Conservation (phyloP, 23 tunicate genomes). For the Trididemnum clinides region DNA sequence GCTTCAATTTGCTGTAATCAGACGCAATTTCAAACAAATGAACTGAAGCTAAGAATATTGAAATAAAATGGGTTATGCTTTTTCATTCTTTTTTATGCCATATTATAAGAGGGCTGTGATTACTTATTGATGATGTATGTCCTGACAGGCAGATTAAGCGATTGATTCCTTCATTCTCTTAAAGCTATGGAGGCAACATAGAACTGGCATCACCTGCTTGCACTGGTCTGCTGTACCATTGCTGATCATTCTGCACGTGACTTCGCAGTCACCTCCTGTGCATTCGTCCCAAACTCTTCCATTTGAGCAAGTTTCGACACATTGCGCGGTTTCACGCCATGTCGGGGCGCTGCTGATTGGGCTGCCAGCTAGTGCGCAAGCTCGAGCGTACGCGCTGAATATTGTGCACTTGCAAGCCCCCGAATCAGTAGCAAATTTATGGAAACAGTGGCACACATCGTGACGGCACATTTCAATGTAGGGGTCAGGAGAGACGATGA, state of each 20-base stretch:
- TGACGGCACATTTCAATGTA: slow-evolving; percentile 83
- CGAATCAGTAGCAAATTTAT: slow-evolving; percentile 55
- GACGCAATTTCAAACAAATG: too few species aligned
- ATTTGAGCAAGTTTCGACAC: slow-evolving; percentile 48
- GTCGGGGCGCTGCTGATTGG: slow-evolving; percentile 24
- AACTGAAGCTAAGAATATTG: too few species aligned
- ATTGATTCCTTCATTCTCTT: too few species aligned
- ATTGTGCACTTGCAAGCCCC: slow-evolving; percentile 67
- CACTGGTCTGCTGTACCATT: slow-evolving; percentile 43
- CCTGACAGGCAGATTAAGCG: too few species aligned
- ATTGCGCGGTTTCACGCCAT: slow-evolving; percentile 69
- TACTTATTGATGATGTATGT: too few species aligned
- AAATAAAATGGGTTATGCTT: too few species aligned
- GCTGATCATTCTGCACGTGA: slow-evolving; percentile 79
- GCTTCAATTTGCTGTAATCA: too few species aligned
- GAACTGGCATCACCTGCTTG: slow-evolving; percentile 48
- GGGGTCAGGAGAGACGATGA: slow-evolving; percentile 50
- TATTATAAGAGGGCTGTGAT: too few species aligned
- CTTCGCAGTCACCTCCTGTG: slow-evolving; percentile 61
- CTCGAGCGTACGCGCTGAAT: slow-evolving; percentile 76
- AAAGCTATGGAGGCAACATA: too few species aligned
- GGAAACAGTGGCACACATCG: slow-evolving; percentile 83
- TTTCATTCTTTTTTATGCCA: too few species aligned
- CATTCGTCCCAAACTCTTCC: slow-evolving; percentile 84
- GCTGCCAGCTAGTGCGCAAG: slow-evolving; percentile 65